Conservation (phyloP, 2,888 invertebrate genomes). For the Mycogona germanica region DNA sequence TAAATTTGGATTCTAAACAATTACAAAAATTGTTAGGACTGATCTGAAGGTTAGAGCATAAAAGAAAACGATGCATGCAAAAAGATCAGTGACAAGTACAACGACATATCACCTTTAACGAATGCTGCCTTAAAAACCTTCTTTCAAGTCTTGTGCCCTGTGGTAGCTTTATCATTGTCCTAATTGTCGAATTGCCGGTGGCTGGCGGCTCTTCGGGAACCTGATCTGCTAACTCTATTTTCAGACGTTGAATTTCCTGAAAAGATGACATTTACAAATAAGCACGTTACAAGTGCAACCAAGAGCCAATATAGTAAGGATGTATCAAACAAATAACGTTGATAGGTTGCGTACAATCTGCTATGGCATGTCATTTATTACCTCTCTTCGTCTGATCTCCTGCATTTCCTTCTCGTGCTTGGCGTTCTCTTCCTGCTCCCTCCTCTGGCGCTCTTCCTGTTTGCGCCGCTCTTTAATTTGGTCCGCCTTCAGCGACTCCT, state of each 20-base stretch:
- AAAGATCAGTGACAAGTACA: background rate
- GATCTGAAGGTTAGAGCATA: background rate
- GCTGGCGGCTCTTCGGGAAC: constrained; percentile 54
- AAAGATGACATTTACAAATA: constrained; percentile 1
- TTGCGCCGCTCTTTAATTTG: constrained; percentile 80
- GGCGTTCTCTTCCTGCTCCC: constrained; percentile 38
- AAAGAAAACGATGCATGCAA: background rate
- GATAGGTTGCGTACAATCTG: background rate
- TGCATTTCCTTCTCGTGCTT: constrained; percentile 30
- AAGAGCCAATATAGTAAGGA: too few relatives aligned
- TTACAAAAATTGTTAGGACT: background rate
- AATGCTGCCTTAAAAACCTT: constrained; percentile 66
- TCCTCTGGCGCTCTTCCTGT: constrained; percentile 45
- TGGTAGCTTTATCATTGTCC: constrained; percentile 82
- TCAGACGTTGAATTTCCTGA: constrained; percentile 34
- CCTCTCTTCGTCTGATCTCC: constrained; percentile 28
- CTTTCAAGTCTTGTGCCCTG: constrained; percentile 77
- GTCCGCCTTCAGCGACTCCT: constrained; percentile 79
- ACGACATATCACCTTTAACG: constrained; percentile 54
- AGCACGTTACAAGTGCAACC: background rate
- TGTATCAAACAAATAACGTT: background rate
- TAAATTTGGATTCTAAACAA: background rate
- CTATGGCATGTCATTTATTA: constrained; percentile 18
- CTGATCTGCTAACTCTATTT: constrained; percentile 33
- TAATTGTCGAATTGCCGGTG: constrained; percentile 55